phyloP scores from a whole-genome alignment of 2,113 vertebrate species.

The Peromyscus californicus region DNA sequence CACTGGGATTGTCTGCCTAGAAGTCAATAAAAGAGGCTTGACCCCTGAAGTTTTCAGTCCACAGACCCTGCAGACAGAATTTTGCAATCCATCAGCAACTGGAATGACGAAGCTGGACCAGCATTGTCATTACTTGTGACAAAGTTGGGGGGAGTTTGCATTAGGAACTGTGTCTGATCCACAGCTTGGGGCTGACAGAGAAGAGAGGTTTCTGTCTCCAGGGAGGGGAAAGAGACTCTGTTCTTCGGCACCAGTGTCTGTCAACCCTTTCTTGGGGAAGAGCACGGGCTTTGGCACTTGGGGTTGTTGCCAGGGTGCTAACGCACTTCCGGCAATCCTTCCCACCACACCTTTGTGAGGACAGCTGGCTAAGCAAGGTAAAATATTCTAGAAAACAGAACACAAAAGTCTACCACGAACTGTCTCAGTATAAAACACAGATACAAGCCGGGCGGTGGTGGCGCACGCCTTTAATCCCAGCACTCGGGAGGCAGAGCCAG shows the following conservation, averaged over 20 bases:
- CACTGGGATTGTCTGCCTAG: conserved; percentile 28
- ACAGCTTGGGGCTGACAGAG: conserved; percentile 40
- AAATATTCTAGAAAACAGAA: conserved; percentile 36
- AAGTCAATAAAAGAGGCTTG: conserved; percentile 59
- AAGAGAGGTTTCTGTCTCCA: conserved; percentile 56
- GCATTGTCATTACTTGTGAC: neutral
- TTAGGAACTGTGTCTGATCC: conserved; percentile 53
- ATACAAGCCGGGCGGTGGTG: no score
- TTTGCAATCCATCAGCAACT: conserved; percentile 60
- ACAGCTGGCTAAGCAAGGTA: neutral
- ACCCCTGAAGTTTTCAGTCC: conserved; percentile 56
- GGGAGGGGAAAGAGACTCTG: neutral
- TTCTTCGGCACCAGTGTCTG: neutral
- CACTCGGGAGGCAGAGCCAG: no score
- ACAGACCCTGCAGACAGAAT: conserved; percentile 7
- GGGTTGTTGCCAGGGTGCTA: neutral
- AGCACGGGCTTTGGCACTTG: neutral
- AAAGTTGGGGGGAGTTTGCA: conserved; percentile 68
- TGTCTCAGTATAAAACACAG: neutral
- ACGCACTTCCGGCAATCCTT: conserved; percentile 39
- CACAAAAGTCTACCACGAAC: neutral
- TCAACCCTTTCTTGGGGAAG: conserved; percentile 26
- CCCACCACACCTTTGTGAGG: neutral
- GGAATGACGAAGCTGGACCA: conserved; percentile 46
- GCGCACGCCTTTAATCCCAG: no score